Conservation (phyloP, 2,797 vertebrate genomes). For the Streptopelia turtur region DNA sequence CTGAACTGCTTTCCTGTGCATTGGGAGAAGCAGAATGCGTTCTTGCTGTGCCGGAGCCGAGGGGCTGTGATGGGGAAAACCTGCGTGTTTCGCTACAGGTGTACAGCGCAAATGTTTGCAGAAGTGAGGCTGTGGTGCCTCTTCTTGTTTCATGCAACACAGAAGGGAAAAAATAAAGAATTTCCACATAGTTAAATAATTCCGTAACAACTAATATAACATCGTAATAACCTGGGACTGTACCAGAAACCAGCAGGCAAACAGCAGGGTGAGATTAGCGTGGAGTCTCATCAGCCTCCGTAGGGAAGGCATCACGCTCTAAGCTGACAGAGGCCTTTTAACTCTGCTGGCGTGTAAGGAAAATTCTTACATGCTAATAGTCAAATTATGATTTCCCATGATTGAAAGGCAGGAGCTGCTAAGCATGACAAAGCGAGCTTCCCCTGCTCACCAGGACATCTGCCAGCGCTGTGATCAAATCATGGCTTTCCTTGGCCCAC, state of each 20-base stretch:
- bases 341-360: not conserved
- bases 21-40: not conserved
- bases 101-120: not conserved
- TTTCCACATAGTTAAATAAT: not conserved
- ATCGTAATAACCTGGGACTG: not conserved
- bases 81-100: accelerated
- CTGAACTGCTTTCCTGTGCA: not conserved
- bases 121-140: not conserved
- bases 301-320: not conserved
- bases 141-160: not conserved
- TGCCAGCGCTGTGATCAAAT: slow-evolving; percentile 23
- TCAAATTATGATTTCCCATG: slow-evolving; percentile 9
- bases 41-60: not conserved
- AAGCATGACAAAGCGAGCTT: slow-evolving; percentile 25
- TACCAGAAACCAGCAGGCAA: not conserved
- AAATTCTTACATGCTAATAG: slow-evolving; percentile 11
- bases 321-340: slow-evolving; percentile 12
- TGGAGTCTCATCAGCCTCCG: not conserved
- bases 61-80: not conserved
- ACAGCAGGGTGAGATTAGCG: not conserved
- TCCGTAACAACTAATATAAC: not conserved
- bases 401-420: slow-evolving; percentile 34
- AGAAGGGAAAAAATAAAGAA: not conserved
- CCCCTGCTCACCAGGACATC: not conserved
- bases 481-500: slow-evolving; percentile 29